Conservation (phyloP, 2,888 invertebrate species). For the Eugnorisma glareosa region DNA sequence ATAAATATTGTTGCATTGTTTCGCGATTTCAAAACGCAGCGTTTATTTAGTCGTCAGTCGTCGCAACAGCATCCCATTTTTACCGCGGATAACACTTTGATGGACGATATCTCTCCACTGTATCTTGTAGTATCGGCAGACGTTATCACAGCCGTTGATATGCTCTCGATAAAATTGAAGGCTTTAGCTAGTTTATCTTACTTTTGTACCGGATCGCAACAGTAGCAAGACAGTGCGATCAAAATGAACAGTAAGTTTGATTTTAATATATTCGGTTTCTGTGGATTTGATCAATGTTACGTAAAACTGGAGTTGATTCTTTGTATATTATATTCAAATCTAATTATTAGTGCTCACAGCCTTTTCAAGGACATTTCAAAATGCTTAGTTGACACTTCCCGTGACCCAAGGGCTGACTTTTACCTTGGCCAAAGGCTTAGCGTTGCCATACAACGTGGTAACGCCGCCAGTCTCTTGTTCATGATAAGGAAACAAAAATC, state of each 20-base stretch:
- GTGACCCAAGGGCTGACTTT: too few species aligned
- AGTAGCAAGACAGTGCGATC: slow-evolving; percentile 77
- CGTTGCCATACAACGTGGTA: too few species aligned
- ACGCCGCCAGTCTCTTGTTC: too few species aligned
- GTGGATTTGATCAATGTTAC: not conserved
- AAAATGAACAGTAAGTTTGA: slow-evolving; percentile 85
- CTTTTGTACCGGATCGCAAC: slow-evolving; percentile 80
- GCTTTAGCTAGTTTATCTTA: slow-evolving; percentile 74
- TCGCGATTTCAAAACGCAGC: not conserved
- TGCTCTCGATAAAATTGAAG: slow-evolving; percentile 86
- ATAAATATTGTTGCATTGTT: slow-evolving; percentile 8
- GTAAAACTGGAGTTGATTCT: not conserved
- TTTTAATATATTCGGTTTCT: slow-evolving; percentile 25
- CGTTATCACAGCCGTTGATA: slow-evolving; percentile 80
- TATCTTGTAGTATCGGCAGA: slow-evolving; percentile 74
- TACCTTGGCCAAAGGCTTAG: too few species aligned
- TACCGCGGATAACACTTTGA: slow-evolving; percentile 77
- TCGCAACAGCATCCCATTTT: slow-evolving; percentile 54
- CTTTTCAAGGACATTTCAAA: too few species aligned
- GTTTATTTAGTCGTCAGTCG: slow-evolving; percentile 51
- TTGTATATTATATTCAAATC: not conserved
- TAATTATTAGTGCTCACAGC: too few species aligned
- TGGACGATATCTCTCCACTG: slow-evolving; percentile 80
- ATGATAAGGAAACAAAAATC: too few species aligned
- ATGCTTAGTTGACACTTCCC: too few species aligned